A percentile compares a stretch with the other conserved stretches of the same genome.
Evolutionary conservation across 2,888 invertebrate genomes (phyloP).

Genomic region (Habrosyne pyritoides): DNA sequence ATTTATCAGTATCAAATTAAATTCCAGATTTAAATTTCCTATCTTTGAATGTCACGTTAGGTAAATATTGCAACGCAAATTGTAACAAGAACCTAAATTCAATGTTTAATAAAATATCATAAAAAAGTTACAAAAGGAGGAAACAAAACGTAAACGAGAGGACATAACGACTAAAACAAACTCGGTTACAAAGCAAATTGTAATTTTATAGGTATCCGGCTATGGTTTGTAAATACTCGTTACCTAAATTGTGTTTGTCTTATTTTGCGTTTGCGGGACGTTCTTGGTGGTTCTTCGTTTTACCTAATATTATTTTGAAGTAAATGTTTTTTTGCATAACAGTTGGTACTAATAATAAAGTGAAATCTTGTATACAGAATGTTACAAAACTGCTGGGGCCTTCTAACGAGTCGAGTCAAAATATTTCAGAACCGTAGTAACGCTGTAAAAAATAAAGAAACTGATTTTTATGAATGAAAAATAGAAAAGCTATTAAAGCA

Average conservation of each 20-base stretch:
- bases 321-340: background rate
- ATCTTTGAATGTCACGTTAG: no score
- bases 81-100: conserved; percentile 14
- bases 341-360: no score
- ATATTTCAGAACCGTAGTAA: no score
- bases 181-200: conserved; percentile 50
- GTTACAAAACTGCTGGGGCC: no score
- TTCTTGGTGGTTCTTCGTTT: conserved; percentile 36
- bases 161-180: conserved; percentile 38
- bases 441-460: no score
- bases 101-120: background rate
- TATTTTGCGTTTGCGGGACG: conserved; percentile 42
- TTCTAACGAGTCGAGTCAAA: no score
- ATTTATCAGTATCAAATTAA: no score
- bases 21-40: no score
- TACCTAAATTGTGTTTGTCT: conserved; percentile 67
- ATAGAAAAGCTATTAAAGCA: no score
- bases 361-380: no score
- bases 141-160: conserved; percentile 28
- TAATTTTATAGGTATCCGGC: conserved; percentile 54
- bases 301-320: conserved; percentile 29
- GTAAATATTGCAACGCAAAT: conserved; percentile 12
- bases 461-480: no score
- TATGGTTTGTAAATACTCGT: conserved; percentile 57
- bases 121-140: conserved; percentile 13